Conservation (phyloP, 2,797 vertebrate species). For the Rhinophrynus dorsalis region DNA sequence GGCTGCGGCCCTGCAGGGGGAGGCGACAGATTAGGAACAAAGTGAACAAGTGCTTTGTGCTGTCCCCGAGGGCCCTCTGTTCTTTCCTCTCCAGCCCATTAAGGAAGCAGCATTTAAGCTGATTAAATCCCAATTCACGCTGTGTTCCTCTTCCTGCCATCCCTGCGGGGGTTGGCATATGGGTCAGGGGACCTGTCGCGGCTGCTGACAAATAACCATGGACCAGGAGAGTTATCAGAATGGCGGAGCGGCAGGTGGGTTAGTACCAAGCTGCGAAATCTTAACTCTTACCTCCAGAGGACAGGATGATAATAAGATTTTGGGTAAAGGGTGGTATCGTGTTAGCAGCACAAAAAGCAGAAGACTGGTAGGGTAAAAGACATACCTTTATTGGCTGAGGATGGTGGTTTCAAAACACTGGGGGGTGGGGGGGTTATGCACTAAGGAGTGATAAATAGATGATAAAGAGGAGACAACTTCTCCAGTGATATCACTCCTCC, state of each 20-base stretch:
- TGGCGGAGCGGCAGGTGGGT: conserved; percentile 8
- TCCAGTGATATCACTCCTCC: too few relatives aligned
- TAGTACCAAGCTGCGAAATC: conserved; percentile 8
- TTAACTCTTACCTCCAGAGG: neutral
- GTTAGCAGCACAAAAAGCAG: too few relatives aligned
- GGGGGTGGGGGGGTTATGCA: too few relatives aligned
- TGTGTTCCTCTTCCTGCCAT: conserved; percentile 37
- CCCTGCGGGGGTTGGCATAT: neutral
- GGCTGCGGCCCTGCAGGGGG: neutral
- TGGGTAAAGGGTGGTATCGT: too few relatives aligned
- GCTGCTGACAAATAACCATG: conserved; percentile 6
- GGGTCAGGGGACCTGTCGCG: conserved; percentile 11
- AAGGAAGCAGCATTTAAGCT: conserved; percentile 18
- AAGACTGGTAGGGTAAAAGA: too few relatives aligned
- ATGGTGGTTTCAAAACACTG: too few relatives aligned
- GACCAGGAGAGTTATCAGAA: neutral
- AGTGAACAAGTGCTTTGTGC: too few relatives aligned
- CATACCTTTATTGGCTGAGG: too few relatives aligned
- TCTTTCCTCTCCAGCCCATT: conserved; percentile 40
- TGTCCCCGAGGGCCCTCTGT: neutral
- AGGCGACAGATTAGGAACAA: neutral
- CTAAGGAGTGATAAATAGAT: too few relatives aligned
- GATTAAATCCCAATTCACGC: conserved; percentile 43
- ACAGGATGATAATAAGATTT: too few relatives aligned
- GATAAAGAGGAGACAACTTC: too few relatives aligned